Percentiles rank a stretch among this genome's conserved stretches.
Evolutionary conservation across 2,797 vertebrate genomes (phyloP).

Genomic region (Clarias fuscus): DNA sequence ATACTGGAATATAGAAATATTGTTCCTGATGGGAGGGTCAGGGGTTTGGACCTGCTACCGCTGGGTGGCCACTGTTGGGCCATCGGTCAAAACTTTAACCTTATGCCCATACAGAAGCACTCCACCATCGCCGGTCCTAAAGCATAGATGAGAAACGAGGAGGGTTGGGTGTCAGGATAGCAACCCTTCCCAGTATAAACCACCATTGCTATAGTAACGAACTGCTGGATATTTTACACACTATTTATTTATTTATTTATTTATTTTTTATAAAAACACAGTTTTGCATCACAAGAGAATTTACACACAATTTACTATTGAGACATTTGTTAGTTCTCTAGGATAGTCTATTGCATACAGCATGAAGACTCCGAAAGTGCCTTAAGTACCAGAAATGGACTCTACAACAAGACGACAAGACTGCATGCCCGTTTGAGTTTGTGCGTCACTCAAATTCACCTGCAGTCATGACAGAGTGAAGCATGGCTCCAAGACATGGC

Average conservation of each 20-base stretch:
- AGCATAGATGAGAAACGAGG: too few species aligned
- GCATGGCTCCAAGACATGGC: slow-evolving; percentile 67
- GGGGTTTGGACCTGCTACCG: too few species aligned
- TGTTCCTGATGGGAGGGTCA: not conserved
- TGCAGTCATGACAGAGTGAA: slow-evolving; percentile 70
- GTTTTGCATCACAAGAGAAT: not conserved
- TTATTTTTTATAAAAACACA: too few species aligned
- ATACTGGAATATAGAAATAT: slow-evolving; percentile 17
- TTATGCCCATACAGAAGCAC: too few species aligned
- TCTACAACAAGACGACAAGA: not conserved
- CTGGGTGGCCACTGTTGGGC: too few species aligned
- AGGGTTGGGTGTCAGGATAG: too few species aligned
- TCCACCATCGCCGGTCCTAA: too few species aligned
- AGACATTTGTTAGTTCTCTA: not conserved
- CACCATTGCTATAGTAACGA: too few species aligned
- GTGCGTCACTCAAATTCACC: slow-evolving; percentile 76
- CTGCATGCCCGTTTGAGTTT: slow-evolving; percentile 35
- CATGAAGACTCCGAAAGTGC: not conserved
- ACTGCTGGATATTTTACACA: not conserved
- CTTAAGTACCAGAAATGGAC: not conserved
- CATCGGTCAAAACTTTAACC: too few species aligned
- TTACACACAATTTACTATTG: not conserved
- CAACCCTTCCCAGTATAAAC: too few species aligned
- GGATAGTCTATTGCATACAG: not conserved
- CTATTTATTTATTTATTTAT: too few species aligned